phyloP scores from a whole-genome alignment of 2,888 invertebrate species.

The Leptinotarsa juncta region DNA sequence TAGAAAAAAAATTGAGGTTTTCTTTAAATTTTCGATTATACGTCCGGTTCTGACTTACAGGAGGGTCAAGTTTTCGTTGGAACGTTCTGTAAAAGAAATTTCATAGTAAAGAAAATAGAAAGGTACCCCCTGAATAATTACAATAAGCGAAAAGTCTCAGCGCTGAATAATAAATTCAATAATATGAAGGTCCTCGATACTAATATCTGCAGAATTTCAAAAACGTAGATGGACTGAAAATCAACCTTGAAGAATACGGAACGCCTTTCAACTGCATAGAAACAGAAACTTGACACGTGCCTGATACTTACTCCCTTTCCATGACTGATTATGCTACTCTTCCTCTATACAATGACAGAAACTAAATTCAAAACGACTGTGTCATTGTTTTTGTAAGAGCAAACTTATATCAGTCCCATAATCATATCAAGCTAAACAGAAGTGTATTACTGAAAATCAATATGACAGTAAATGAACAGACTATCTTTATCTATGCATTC shows the following conservation, averaged over 20 bases:
- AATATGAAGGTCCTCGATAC: not conserved
- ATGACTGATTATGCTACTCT: not conserved
- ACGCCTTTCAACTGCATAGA: no score
- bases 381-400: not conserved
- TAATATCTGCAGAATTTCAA: not conserved
- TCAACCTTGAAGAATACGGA: not conserved
- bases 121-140: no score
- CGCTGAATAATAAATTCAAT: not conserved
- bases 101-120: not conserved
- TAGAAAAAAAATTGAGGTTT: no score
- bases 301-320: not conserved
- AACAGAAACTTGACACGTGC: not conserved
- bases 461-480: not conserved
- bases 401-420: not conserved
- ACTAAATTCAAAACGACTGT: not conserved
- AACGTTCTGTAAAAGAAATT: not conserved
- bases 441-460: not conserved
- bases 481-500: not conserved
- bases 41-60: no score
- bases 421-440: not conserved
- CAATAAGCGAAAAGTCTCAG: no score
- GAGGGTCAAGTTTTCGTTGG: no score
- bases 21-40: no score
- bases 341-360: conserved; percentile 1
- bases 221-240: no score